phyloP scores from a whole-genome alignment of 2,113 vertebrate genomes.

The Ochotona princeps region DNA sequence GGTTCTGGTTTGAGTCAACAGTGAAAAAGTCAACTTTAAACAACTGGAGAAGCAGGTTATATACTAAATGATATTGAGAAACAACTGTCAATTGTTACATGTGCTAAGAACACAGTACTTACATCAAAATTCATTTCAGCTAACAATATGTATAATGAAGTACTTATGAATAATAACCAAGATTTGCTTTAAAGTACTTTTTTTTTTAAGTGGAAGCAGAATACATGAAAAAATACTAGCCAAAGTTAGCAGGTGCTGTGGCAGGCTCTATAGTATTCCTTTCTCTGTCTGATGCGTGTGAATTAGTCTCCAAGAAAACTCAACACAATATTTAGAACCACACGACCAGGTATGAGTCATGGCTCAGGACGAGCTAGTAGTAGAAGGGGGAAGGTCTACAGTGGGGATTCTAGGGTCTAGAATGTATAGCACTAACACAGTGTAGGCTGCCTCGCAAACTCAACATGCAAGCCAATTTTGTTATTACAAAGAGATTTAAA shows the following conservation, averaged over 20 bases:
- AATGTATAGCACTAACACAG: background rate
- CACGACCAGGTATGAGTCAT: background rate
- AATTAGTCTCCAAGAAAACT: background rate
- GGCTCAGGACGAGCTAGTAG: background rate
- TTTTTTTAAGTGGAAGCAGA: background rate
- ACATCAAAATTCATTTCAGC: background rate
- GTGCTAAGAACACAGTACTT: background rate
- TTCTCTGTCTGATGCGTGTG: background rate
- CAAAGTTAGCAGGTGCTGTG: background rate
- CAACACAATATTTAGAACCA: background rate
- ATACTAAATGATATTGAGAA: conserved; percentile 3
- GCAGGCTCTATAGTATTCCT: background rate
- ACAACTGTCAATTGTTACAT: background rate
- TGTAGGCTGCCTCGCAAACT: background rate
- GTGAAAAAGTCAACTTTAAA: background rate
- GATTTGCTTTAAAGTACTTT: conserved; percentile 41
- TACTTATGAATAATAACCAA: background rate
- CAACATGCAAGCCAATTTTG: background rate
- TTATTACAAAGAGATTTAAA: background rate
- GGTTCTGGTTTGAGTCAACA: background rate
- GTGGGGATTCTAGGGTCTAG: background rate
- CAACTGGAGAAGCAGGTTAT: background rate
- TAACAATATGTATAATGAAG: background rate
- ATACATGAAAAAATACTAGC: background rate
- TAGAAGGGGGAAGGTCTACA: background rate